Evolutionary conservation across 2,113 vertebrate genomes (phyloP).

Genomic region (Diphyllodes magnificus): DNA sequence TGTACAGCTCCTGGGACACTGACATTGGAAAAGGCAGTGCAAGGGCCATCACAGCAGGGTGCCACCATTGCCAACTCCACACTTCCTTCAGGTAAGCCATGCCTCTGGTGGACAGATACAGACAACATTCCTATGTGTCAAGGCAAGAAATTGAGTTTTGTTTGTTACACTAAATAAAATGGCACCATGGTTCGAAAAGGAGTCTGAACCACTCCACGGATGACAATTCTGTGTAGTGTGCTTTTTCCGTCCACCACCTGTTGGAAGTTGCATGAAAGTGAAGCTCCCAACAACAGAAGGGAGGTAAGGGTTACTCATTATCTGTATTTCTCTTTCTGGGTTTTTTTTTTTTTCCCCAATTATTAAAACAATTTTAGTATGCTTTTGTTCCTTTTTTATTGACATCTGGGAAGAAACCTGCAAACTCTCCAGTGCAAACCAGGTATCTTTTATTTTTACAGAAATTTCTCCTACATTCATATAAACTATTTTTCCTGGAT

Average conservation of each 20-base stretch:
- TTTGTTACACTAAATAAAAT: neutral
- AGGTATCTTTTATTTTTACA: neutral
- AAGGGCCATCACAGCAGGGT: neutral
- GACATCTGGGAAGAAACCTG: neutral
- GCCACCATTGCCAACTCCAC: neutral
- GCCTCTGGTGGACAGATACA: neutral
- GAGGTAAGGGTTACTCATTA: neutral
- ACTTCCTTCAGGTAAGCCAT: neutral
- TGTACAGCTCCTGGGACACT: neutral
- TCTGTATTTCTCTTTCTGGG: neutral
- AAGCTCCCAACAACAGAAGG: neutral
- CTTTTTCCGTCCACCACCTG: neutral
- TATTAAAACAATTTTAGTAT: neutral
- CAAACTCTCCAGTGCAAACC: neutral
- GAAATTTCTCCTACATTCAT: neutral
- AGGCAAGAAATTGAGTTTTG: neutral
- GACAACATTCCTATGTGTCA: rapidly evolving
- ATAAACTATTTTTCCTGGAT: neutral
- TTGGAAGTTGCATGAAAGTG: neutral
- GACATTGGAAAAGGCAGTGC: too few species aligned
- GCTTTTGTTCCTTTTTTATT: neutral
- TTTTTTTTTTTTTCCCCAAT: neutral
- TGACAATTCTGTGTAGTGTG: neutral
- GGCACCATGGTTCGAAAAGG: neutral
- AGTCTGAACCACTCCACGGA: neutral